A percentile compares a stretch with the other conserved stretches of the same genome.
These are phyloP conservation scores for Conistra vaccinii DNA, from an alignment of 2,888 invertebrate genomes.

Conservation along the genomic window DNA sequence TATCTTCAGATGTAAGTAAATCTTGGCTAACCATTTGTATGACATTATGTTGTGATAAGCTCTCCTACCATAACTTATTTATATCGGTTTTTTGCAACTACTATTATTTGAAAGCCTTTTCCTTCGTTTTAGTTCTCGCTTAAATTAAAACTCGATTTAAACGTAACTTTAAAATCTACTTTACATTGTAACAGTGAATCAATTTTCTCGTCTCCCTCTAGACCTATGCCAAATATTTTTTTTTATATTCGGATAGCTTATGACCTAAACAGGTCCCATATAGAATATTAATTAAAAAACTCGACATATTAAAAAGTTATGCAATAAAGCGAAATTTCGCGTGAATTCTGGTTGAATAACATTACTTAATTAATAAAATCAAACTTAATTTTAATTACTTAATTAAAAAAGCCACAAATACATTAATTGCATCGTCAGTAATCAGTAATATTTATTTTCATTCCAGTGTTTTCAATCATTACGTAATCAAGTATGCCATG, in stretches of 20 bases:
- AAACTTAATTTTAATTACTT: no score
- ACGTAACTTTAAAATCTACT: not conserved
- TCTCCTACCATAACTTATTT: not conserved
- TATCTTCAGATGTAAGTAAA: not conserved
- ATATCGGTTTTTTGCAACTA: not conserved
- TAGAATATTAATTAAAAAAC: no score
- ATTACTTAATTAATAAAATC: not conserved
- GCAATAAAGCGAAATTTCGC: no score
- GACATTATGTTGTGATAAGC: not conserved
- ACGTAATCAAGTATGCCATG: not conserved
- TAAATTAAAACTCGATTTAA: not conserved
- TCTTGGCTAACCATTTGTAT: not conserved
- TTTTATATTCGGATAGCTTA: no score
- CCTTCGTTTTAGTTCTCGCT: not conserved
- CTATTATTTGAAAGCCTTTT: not conserved
- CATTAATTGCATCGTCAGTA: not conserved
- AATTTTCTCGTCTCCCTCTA: no score
- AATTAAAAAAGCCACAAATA: not conserved
- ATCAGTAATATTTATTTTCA: not conserved
- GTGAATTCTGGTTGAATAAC: no score
- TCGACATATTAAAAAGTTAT: not conserved
- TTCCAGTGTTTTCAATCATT: not conserved
- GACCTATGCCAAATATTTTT: no score
- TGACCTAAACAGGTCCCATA: no score
- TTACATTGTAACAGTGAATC: no score